phyloP scores from a whole-genome alignment of 2,797 vertebrate genomes.

The Rhinella marina region DNA sequence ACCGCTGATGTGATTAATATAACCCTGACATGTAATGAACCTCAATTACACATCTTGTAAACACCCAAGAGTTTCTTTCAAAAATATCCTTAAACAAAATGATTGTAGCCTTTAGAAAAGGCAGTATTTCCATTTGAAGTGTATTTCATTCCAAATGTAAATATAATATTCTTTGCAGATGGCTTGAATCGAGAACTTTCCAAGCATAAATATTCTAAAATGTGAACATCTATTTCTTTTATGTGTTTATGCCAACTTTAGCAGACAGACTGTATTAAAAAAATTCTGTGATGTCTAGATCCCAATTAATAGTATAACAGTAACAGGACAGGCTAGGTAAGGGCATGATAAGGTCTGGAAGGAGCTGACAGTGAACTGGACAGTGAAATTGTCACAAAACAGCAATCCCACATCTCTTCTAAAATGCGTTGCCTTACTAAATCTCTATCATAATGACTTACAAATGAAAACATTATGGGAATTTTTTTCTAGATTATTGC shows the following conservation, averaged over 20 bases:
- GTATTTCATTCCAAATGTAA: conserved; percentile 43
- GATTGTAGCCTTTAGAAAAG: neutral
- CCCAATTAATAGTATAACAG: conserved; percentile 35
- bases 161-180: conserved; percentile 58
- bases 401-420: neutral
- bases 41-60: neutral
- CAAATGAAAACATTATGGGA: neutral
- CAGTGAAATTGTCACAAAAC: neutral
- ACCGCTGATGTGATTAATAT: conserved; percentile 15
- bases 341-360: neutral
- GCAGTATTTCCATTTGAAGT: conserved; percentile 37
- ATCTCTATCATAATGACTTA: neutral
- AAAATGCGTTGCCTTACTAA: neutral
- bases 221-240: conserved; percentile 42
- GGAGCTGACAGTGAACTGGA: neutral
- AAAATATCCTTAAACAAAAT: conserved; percentile 10
- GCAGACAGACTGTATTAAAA: conserved; percentile 45
- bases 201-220: conserved; percentile 50
- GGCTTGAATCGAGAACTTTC: conserved; percentile 46
- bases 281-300: conserved; percentile 42
- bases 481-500: neutral
- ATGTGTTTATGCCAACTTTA: conserved; percentile 44
- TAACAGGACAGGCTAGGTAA: neutral
- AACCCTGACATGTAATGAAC: neutral
- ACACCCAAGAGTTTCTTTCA: conserved; percentile 3